Evolutionary conservation across 2,888 invertebrate genomes (phyloP).

Genomic region (Ashinkailepas kermadecensis): DNA sequence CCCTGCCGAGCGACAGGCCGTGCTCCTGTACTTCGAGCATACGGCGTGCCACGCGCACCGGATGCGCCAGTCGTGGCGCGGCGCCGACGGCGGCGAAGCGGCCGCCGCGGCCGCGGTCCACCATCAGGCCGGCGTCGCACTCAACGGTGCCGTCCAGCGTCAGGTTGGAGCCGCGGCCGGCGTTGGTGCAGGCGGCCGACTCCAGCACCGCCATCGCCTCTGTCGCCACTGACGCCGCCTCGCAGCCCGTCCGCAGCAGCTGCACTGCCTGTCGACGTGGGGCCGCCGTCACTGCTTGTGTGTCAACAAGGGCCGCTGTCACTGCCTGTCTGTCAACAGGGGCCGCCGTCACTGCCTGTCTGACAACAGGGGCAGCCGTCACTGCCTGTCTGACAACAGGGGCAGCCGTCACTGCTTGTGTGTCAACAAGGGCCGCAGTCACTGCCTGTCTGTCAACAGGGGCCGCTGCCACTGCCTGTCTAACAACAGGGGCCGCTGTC

Average conservation of each 20-base stretch:
- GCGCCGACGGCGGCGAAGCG: slow-evolving; percentile 79
- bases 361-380: too few relatives aligned
- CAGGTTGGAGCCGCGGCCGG: slow-evolving; percentile 89
- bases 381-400: too few relatives aligned
- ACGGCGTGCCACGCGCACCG: slow-evolving; percentile 66
- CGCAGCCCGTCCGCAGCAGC: slow-evolving; percentile 3
- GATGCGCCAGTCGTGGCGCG: slow-evolving; percentile 71
- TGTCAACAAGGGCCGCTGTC: too few relatives aligned
- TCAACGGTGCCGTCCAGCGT: slow-evolving; percentile 82
- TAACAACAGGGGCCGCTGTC: too few relatives aligned
- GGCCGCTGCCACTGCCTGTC: too few relatives aligned
- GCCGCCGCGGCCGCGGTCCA: slow-evolving; percentile 52
- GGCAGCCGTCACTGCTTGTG: too few relatives aligned
- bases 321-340: too few relatives aligned
- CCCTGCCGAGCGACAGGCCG: slow-evolving; percentile 61
- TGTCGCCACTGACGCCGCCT: not conserved
- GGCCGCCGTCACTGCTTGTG: not conserved
- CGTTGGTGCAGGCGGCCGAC: slow-evolving; percentile 83
- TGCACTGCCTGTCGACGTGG: not conserved
- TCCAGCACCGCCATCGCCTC: slow-evolving; percentile 56
- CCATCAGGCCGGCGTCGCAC: slow-evolving; percentile 93
- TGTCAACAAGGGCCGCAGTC: not conserved
- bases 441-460: too few relatives aligned
- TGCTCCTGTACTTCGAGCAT: slow-evolving; percentile 65
- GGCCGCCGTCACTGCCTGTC: too few relatives aligned